A percentile compares a stretch with the other conserved stretches of the same genome.
Conservation (phyloP, 2,113 vertebrate species). For the Neomonachus schauinslandi region DNA sequence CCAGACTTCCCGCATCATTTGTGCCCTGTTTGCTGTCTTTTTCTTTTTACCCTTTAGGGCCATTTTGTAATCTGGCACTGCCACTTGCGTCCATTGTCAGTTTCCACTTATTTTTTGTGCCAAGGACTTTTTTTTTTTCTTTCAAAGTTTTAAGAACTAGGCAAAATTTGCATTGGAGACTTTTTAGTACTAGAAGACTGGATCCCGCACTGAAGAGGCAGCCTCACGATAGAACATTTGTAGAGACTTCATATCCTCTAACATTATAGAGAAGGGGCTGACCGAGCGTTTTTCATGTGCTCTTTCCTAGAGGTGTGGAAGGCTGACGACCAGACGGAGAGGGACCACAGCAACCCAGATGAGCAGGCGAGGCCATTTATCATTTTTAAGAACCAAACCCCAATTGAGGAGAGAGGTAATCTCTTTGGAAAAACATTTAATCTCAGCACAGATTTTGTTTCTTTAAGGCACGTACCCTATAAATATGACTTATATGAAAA, state of each 20-base stretch:
- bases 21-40: background rate
- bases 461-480: slow-evolving; percentile 72
- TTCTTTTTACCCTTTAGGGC: slow-evolving; percentile 3
- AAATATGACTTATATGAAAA: slow-evolving; percentile 73
- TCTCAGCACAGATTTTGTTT: slow-evolving; percentile 67
- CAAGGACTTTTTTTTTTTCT: background rate
- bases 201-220: background rate
- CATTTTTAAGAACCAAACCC: slow-evolving; percentile 57
- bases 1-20: background rate
- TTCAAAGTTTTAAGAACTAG: background rate
- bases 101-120: background rate
- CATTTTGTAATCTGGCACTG: background rate
- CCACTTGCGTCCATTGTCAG: background rate
- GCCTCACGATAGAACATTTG: background rate
- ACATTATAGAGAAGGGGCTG: background rate
- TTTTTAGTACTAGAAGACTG: background rate
- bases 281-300: background rate
- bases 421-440: slow-evolving; percentile 67
- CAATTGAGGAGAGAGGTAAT: slow-evolving; percentile 58
- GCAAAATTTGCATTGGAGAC: background rate
- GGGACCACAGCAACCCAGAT: slow-evolving; percentile 39
- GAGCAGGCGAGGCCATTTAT: background rate
- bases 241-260: background rate
- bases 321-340: slow-evolving; percentile 68
- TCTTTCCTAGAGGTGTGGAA: slow-evolving; percentile 79